A percentile compares a stretch with the other conserved stretches of the same genome.
Conservation (phyloP, 2,797 vertebrate species). For the Hafferia zeledoni region DNA sequence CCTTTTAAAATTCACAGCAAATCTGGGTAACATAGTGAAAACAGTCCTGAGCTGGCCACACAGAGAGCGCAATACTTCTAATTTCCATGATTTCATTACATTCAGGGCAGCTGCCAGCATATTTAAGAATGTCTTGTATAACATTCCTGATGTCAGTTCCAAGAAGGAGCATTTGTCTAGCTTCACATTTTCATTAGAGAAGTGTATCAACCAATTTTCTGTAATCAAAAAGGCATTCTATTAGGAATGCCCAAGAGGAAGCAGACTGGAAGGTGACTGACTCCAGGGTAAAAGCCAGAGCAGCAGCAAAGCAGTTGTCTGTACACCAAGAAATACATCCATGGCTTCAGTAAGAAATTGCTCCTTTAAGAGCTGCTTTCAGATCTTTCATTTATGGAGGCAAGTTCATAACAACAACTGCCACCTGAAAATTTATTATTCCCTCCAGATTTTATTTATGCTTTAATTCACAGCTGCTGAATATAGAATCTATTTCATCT, state of each 20-base stretch:
- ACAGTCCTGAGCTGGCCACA: slow-evolving; percentile 52
- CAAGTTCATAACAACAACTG: background rate
- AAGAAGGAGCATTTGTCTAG: slow-evolving; percentile 58
- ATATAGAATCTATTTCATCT: background rate
- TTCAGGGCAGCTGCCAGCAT: slow-evolving; percentile 60
- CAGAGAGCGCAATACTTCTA: slow-evolving; percentile 48
- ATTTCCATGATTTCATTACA: slow-evolving; percentile 71
- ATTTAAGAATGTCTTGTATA: slow-evolving; percentile 67
- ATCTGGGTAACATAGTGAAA: slow-evolving; percentile 4
- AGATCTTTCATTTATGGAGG: background rate
- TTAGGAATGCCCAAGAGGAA: background rate
- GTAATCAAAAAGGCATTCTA: slow-evolving; percentile 31
- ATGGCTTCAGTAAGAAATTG: background rate
- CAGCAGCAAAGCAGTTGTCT: background rate
- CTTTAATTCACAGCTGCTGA: slow-evolving; percentile 12
- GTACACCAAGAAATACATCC: background rate
- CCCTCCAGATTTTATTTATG: background rate
- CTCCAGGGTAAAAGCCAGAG: background rate
- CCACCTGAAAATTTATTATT: slow-evolving; percentile 12
- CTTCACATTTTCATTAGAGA: slow-evolving; percentile 17
- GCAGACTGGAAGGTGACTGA: slow-evolving; percentile 17
- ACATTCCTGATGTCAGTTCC: slow-evolving; percentile 56
- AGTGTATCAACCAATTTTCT: slow-evolving; percentile 36
- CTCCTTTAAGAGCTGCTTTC: background rate
- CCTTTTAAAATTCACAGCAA: slow-evolving; percentile 14